A percentile compares a stretch with the other conserved stretches of the same genome.
Evolutionary conservation across 2,888 invertebrate genomes (phyloP).

Genomic region (Synanthedon myopaeformis): DNA sequence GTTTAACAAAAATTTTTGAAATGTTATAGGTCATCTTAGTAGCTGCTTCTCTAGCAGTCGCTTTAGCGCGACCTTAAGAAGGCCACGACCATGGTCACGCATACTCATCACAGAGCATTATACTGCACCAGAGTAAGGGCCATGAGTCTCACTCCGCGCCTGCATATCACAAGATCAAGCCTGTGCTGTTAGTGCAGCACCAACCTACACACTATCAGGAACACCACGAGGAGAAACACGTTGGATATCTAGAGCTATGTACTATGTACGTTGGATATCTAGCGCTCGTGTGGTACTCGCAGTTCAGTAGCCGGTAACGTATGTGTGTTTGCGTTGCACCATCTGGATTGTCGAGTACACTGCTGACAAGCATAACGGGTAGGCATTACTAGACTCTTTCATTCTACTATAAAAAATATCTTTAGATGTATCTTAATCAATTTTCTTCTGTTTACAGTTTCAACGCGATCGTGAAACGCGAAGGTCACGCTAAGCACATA

Average conservation of each 20-base stretch:
- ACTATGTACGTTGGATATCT: background rate
- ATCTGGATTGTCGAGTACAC: conserved; percentile 13
- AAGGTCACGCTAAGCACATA: conserved; percentile 16
- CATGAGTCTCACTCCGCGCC: conserved; percentile 14
- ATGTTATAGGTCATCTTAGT: conserved; percentile 19
- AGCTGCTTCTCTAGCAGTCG: conserved; percentile 12
- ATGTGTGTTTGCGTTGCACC: conserved; percentile 4
- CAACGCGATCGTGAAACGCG: conserved; percentile 16
- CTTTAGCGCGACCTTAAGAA: conserved; percentile 20
- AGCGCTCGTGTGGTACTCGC: background rate
- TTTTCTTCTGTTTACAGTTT: conserved; percentile 12
- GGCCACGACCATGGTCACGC: conserved; percentile 19
- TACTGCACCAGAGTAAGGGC: conserved; percentile 27
- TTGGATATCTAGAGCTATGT: conserved; percentile 11
- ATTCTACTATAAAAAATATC: background rate
- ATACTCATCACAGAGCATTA: conserved; percentile 25
- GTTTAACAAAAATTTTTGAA: no score
- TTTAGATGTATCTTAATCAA: background rate
- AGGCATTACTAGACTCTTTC: conserved; percentile 2
- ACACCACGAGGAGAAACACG: conserved; percentile 11
- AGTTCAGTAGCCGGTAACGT: background rate
- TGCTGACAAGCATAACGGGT: conserved; percentile 14
- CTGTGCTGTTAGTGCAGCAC: conserved; percentile 2
- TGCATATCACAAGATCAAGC: conserved; percentile 6
- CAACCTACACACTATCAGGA: conserved; percentile 12